phyloP scores from a whole-genome alignment of 30 jellyfish, hydroid and myxozoan genomes.

The Calvadosia cruxmelitensis region DNA sequence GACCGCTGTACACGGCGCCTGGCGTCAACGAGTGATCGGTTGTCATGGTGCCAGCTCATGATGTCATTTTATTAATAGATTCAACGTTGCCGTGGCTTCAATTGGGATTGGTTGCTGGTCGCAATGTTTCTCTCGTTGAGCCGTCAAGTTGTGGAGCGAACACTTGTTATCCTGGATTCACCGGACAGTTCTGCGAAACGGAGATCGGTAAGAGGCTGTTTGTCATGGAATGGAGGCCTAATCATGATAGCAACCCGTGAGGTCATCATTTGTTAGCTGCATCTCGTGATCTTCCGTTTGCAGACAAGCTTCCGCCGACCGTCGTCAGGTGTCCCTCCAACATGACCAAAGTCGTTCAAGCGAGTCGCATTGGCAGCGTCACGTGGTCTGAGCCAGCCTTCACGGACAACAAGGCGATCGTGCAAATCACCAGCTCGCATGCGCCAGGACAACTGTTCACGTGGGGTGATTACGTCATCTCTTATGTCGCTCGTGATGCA shows the following conservation, averaged over 20 bases:
- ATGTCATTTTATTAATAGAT: conserved; percentile 35
- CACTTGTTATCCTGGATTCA: conserved; percentile 73
- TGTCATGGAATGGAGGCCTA: too few relatives aligned
- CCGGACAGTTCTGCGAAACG: conserved; percentile 90
- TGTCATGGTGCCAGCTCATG: too few relatives aligned
- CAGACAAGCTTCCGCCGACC: conserved; percentile 80
- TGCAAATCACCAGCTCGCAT: conserved; percentile 45
- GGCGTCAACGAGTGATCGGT: too few relatives aligned
- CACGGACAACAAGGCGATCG: conserved; percentile 63
- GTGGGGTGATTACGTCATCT: conserved; percentile 82
- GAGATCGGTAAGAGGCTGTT: conserved; percentile 48
- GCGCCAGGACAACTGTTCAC: conserved; percentile 43
- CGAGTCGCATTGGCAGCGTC: conserved; percentile 13
- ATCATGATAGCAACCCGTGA: not conserved
- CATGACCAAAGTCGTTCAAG: conserved; percentile 20
- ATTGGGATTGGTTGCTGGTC: conserved; percentile 46
- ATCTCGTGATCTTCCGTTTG: not conserved
- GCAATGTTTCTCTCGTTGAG: conserved; percentile 36
- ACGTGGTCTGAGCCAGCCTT: conserved; percentile 76
- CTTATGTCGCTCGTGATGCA: conserved; percentile 67
- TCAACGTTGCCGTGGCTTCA: conserved; percentile 67
- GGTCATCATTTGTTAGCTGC: not conserved
- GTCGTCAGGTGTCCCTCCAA: conserved; percentile 52
- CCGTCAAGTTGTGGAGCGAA: conserved; percentile 79
- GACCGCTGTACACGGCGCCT: too few relatives aligned